A percentile compares a stretch with the other conserved stretches of the same genome.
These are phyloP conservation scores for Natator depressus DNA, from an alignment of 2,113 vertebrate species.

Conservation along the genomic window DNA sequence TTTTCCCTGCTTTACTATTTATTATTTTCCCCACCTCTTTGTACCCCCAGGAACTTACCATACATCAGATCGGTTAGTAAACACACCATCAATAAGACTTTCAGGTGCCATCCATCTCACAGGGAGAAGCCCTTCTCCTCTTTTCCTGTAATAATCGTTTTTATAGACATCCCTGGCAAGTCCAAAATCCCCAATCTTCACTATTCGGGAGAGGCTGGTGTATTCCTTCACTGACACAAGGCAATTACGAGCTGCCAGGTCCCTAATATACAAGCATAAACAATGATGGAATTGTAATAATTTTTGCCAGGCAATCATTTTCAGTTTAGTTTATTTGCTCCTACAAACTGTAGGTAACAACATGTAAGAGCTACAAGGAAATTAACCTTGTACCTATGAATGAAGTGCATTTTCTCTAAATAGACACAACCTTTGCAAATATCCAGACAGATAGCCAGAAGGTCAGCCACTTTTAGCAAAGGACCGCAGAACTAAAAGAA, in stretches of 20 bases:
- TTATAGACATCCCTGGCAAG: slow-evolving; percentile 84
- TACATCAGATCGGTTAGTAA: slow-evolving; percentile 81
- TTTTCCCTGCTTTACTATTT: not conserved
- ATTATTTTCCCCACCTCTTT: not conserved
- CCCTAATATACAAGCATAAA: slow-evolving; percentile 68
- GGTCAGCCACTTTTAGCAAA: slow-evolving; percentile 71
- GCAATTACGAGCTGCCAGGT: slow-evolving; percentile 84
- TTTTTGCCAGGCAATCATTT: not conserved
- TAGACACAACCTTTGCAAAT: slow-evolving; percentile 84
- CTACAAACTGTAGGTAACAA: rapidly evolving
- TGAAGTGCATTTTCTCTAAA: slow-evolving; percentile 83
- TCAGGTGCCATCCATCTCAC: slow-evolving; percentile 86
- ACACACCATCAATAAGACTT: slow-evolving; percentile 84
- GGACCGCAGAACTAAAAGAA: slow-evolving; percentile 68
- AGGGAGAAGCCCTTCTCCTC: slow-evolving; percentile 82
- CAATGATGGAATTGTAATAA: not conserved
- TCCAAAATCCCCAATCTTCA: slow-evolving; percentile 86
- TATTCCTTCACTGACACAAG: slow-evolving; percentile 83
- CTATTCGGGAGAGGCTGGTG: slow-evolving; percentile 41
- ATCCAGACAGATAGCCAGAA: slow-evolving; percentile 80
- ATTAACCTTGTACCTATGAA: slow-evolving; percentile 78
- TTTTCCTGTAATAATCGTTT: slow-evolving; percentile 86
- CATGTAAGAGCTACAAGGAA: not conserved
- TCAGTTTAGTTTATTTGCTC: not conserved
- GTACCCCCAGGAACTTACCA: slow-evolving; percentile 73